phyloP scores from a whole-genome alignment of 2,797 vertebrate species.

The Catostomus latipinnis region DNA sequence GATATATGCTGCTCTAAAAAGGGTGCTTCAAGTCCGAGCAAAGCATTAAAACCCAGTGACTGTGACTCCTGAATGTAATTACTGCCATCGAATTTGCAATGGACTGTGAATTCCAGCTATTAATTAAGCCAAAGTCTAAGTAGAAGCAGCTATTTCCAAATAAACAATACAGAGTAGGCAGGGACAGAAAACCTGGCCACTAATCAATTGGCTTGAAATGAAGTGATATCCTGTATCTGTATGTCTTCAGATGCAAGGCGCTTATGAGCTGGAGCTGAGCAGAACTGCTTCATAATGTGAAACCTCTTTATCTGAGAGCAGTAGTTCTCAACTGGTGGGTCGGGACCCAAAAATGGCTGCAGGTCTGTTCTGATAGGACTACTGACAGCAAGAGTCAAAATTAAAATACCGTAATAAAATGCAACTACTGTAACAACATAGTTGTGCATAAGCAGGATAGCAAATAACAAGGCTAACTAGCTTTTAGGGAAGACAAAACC shows the following conservation, averaged over 20 bases:
- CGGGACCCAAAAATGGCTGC: no score
- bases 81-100: constrained; percentile 68
- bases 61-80: constrained; percentile 66
- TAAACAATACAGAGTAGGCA: constrained; percentile 58
- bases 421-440: no score
- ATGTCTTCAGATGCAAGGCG: constrained; percentile 31
- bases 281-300: constrained; percentile 2
- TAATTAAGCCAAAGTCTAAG: constrained; percentile 71
- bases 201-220: constrained; percentile 49
- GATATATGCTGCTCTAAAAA: constrained; percentile 9
- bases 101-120: constrained; percentile 70
- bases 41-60: constrained; percentile 61
- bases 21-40: constrained; percentile 36
- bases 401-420: no score
- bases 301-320: constrained; percentile 17
- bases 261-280: constrained; percentile 21
- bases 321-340: neutral
- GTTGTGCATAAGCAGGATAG: no score
- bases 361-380: no score
- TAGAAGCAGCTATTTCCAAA: constrained; percentile 60
- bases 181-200: constrained; percentile 44
- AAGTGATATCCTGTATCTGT: constrained; percentile 39
- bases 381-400: no score
- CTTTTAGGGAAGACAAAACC: no score
- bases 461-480: no score